Evolutionary conservation across 2,797 vertebrate species (phyloP), one percentile per base, ranked within the genome.

Genomic region (Gymnoscopelus braueri): DNA sequence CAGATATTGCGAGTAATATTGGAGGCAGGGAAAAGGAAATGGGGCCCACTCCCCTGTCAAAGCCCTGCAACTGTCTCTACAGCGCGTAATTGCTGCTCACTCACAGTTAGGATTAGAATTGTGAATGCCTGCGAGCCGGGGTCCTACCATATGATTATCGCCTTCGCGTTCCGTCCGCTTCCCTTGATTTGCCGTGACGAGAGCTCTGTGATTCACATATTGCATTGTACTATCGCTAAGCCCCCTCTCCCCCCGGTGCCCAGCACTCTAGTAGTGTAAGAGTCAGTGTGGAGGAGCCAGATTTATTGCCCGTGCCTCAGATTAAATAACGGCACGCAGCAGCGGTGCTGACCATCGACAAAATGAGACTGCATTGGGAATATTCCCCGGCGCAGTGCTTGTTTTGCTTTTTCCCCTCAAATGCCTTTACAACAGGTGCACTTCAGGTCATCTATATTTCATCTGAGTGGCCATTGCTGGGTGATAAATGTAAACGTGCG

Each of bases 401-500:
- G 55, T 79, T 78, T 75, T 57, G 60, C 32, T 77, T 83, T 74
- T 44, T 10, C 39, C 65, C 67, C 77, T 65, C 78, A 80, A 68
- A 81, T 64, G 64, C 76, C 51, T 57, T 44, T 44, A 77, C 74
- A 84, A 73, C 74, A 71, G 74, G 82, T 83, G 75, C 74, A 89
- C 74, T 87, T 78, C 68, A 67, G 78, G 79, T 80, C 83, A 85
- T 87, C 64, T 80, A 83, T 86, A 87, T 87, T 89, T 88, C 61
- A 87, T 87, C 39, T 58, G 59, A 77, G 78, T 59, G 71, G 56
- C 75, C 67, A 44, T 75, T 44, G 53, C 49, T 51, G 60, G 58
- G 71, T 74, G 79, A 87, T 81, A 70, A 73, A 80, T 77, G 74
- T 58, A 79, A 77, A 77, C 58, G 66, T 26, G 48, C 39, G 9